Evolutionary conservation across 2,888 invertebrate genomes (phyloP).

Genomic region (Hemistola chrysoprasaria): DNA sequence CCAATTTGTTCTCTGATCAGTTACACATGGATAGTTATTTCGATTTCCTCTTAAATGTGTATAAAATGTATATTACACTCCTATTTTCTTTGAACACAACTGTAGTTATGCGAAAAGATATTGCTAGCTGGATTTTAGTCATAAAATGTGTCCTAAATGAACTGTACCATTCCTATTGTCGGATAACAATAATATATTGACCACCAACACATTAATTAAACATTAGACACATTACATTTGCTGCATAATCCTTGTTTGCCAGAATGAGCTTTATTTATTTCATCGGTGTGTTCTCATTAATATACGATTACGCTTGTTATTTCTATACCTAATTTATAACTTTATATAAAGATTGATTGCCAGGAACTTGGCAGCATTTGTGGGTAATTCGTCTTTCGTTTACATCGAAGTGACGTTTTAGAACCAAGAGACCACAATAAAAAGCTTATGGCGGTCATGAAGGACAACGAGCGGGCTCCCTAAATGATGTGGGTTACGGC

Average conservation of each 20-base stretch:
- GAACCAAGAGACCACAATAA: slow-evolving; percentile 53
- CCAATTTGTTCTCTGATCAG: slow-evolving; percentile 62
- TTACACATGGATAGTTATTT: slow-evolving; percentile 57
- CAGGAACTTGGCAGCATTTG: slow-evolving; percentile 28
- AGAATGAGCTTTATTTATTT: slow-evolving; percentile 26
- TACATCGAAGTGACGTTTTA: slow-evolving; percentile 36
- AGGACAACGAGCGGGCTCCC: slow-evolving; percentile 54
- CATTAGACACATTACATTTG: slow-evolving; percentile 26
- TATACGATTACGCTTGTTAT: slow-evolving; percentile 24
- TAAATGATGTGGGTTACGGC: slow-evolving; percentile 57
- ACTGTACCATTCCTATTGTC: slow-evolving; percentile 36
- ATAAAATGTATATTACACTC: slow-evolving; percentile 17
- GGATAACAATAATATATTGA: slow-evolving; percentile 23
- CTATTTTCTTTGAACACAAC: slow-evolving; percentile 18
- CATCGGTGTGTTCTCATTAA: slow-evolving; percentile 24
- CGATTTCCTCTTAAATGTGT: slow-evolving; percentile 44
- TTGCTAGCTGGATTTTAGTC: no score
- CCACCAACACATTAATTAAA: slow-evolving; percentile 23
- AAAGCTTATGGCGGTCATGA: slow-evolving; percentile 57
- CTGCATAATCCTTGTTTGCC: slow-evolving; percentile 23
- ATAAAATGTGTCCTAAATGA: background rate
- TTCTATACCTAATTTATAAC: slow-evolving; percentile 9
- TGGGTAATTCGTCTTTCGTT: slow-evolving; percentile 27
- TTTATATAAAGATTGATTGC: slow-evolving; percentile 12
- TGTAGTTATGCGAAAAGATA: slow-evolving; percentile 7